Base-by-base conservation (phyloP, 2,888 invertebrate species). In the Caenorhabditis plicata region DNA sequence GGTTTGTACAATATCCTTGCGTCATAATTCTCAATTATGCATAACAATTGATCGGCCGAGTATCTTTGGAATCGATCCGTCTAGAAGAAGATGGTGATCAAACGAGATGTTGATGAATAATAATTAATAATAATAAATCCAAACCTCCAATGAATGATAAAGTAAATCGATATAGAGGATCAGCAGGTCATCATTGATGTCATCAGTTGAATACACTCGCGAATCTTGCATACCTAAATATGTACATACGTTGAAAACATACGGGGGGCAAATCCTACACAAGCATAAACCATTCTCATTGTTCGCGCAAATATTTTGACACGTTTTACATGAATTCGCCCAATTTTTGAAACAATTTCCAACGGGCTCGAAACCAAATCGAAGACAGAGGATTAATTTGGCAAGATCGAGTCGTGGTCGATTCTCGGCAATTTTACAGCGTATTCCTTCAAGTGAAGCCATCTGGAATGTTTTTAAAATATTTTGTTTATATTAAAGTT, bases 81-180 rank as follows among this genome's bases (percentile, higher is more conserved):
- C 44, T 53, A 35, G 27, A 52, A 52, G 5, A n/a, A 19, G 19
- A 4, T 3, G 3, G 4, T 17, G 4, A 11, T 2, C 29, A 7
- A 41, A 15, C 2, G 2, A 15, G n/a, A 17, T 7, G 13, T 29
- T n/a, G 11, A 20, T n/a, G n/a, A n/a, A n/a, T n/a, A n/a, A n/a
- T n/a, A n/a, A n/a, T n/a, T n/a, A n/a, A n/a, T n/a, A 27, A 13
- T 9, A 27, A 27, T 27, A 9, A 19, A 13, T n/a, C 2, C 15
- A 29, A 9, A 44, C 55, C 42, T 61, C 61, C 19, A 61, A 40
- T n/a, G 61, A 9, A n/a, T 25, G n/a, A 39, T 61, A 55, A 8
- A 61, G 19, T 15, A 61, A 31, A 55, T 61, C 61, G 27, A 55
- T 43, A 31, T 61, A 61, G 4, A 50, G 5, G 13, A 31, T 46